Percentiles rank a stretch among this genome's conserved stretches.
phyloP scores from a whole-genome alignment of 53 echinoderm and acorn worm species.

The Mesocentrotus franciscanus region DNA sequence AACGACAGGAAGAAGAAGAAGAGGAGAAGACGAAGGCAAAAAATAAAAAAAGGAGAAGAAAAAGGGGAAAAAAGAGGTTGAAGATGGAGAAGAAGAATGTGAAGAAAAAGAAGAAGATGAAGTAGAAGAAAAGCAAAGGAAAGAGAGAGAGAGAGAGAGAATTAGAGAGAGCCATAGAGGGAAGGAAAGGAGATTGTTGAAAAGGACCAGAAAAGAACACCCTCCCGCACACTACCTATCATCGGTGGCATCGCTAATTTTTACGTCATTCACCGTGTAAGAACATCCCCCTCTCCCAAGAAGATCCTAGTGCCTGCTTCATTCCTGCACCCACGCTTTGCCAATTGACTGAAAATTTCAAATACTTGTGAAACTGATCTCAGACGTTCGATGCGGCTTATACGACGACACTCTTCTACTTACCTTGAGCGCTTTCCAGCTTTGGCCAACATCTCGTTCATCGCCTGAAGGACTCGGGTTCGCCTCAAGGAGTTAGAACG shows the following conservation, averaged over 20 bases:
- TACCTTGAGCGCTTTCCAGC: slow-evolving; percentile 57
- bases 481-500: slow-evolving; percentile 7
- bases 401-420: background rate
- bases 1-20: background rate
- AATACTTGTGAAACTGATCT: too few species aligned
- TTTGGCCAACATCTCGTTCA: slow-evolving; percentile 59
- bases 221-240: too few species aligned
- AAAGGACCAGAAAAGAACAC: background rate
- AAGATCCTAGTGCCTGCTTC: too few species aligned
- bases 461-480: slow-evolving; percentile 34
- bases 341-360: too few species aligned
- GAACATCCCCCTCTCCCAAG: too few species aligned
- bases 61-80: background rate
- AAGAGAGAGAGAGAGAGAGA: background rate
- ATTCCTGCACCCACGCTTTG: too few species aligned
- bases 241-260: too few species aligned
- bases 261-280: too few species aligned
- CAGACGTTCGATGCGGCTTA: too few species aligned
- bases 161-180: background rate
- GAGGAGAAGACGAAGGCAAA: background rate
- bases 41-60: background rate
- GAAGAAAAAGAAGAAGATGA: background rate
- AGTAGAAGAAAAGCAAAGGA: background rate
- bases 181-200: background rate
- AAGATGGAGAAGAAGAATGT: background rate